A percentile compares a stretch with the other conserved stretches of the same genome.
These are phyloP conservation scores for Alouatta caraya DNA, from an alignment of 2,797 vertebrate genomes.

Conservation along the genomic window DNA sequence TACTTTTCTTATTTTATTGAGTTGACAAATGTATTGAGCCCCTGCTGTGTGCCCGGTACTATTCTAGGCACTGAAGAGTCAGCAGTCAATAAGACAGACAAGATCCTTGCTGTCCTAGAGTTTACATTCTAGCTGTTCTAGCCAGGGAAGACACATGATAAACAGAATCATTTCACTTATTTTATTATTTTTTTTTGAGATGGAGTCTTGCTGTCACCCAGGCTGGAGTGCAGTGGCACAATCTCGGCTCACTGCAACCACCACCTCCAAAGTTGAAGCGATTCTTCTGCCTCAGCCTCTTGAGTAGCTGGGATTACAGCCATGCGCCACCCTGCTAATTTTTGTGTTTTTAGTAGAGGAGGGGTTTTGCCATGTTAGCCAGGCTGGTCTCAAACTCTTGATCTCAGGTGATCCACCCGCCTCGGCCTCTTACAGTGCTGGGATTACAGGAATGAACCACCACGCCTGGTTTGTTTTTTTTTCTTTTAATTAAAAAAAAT, in stretches of 20 bases:
- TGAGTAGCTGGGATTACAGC: background rate
- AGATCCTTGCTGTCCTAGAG: background rate
- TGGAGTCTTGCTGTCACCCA: too few species aligned
- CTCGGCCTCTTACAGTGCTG: background rate
- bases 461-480: background rate
- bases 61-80: background rate
- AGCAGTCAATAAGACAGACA: background rate
- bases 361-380: background rate
- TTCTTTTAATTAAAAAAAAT: background rate
- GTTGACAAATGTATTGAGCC: background rate
- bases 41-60: background rate
- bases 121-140: slow-evolving; percentile 19
- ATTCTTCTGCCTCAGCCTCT: background rate
- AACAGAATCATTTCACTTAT: background rate
- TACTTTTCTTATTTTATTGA: background rate
- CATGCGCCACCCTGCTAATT: background rate
- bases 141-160: background rate
- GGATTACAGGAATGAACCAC: background rate
- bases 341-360: background rate
- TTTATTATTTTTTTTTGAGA: background rate
- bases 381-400: background rate
- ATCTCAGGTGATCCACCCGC: background rate
- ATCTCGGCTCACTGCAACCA: background rate
- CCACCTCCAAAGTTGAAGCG: background rate
- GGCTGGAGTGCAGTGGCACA: background rate